Evolutionary conservation across 2,888 invertebrate genomes (phyloP), one percentile per base, ranked within the genome.

Genomic region (Eilema caniola): DNA sequence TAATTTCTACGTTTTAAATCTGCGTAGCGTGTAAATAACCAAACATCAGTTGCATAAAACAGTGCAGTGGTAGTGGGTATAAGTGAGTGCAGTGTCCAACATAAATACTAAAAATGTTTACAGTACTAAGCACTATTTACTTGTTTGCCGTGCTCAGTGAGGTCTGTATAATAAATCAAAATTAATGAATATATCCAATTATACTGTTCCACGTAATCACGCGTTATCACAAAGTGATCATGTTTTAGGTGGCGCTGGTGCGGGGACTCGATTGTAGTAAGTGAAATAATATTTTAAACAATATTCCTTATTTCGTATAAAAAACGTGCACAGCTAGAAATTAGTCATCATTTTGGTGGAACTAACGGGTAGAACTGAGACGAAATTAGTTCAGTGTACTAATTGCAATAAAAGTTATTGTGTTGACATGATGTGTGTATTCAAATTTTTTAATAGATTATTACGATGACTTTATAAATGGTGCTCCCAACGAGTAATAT

Each of bases 1-100:
- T 90, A 93, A 93, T 93, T 91, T 85, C 83, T 80, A 76, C 85
- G 84, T 84, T 86, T 81, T 83, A 86, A 85, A 86, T 83, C 80
- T 80, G 88, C 86, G 84, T 82, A 73, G 81, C 84, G 83, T 83
- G 88, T 88, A 90, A 89, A 90, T 90, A 87, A 86, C 82, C 82
- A 79, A 76, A 76, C 80, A 81, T 78, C 83, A 80, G 73, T 77
- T 71, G 79, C 73, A 80, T 81, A 80, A 80, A 86, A 83, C 87
- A 89, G 90, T 91, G 81, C 78, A 70, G 78, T 77, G 80, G 76
- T 74, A 78, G 84, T 81, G 77, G 78, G 76, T 83, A 79, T 81
- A 82, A 81, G 82, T 80, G 83, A 84, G 84, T 83, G 85, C 75
- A 81, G 86, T 86, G 83, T 77, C 78, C 70, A 75, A 80, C 72